These are phyloP conservation scores for Phengaris alcon DNA, from an alignment of 2,888 invertebrate species.

Conservation along the genomic window DNA sequence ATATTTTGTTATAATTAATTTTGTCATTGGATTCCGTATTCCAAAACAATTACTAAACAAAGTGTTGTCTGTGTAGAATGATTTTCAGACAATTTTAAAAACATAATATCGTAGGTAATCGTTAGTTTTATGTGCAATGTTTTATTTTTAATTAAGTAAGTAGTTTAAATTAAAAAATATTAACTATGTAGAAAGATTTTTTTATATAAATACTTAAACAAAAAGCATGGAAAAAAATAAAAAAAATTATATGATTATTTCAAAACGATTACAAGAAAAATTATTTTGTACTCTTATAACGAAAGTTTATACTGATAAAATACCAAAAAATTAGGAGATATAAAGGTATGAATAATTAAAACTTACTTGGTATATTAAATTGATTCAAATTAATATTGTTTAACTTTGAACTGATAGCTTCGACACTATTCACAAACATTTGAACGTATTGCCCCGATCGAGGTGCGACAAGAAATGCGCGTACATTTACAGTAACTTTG, in stretches of 20 bases:
- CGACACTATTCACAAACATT: slow-evolving; percentile 42
- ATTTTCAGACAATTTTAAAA: not conserved
- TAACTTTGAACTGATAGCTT: slow-evolving; percentile 59
- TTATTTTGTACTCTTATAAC: no score
- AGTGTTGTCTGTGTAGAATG: not conserved
- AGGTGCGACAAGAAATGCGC: slow-evolving; percentile 56
- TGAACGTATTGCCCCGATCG: slow-evolving; percentile 33
- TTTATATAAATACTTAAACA: no score
- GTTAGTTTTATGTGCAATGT: no score
- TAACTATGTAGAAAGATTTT: not conserved
- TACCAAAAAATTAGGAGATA: not conserved
- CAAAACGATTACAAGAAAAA: no score
- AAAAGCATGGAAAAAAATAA: no score
- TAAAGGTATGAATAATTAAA: slow-evolving; percentile 9
- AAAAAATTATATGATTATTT: no score
- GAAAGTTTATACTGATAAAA: no score
- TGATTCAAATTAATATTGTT: slow-evolving; percentile 56
- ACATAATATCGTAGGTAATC: not conserved
- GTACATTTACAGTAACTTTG: slow-evolving; percentile 47
- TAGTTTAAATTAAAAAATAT: not conserved
- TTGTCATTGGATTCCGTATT: not conserved
- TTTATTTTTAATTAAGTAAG: no score
- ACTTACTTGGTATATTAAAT: slow-evolving; percentile 34
- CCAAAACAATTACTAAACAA: not conserved
- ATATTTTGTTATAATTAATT: not conserved